These are phyloP conservation scores for Sternotherus odoratus DNA, from an alignment of 2,797 vertebrate genomes.

Conservation along the genomic window DNA sequence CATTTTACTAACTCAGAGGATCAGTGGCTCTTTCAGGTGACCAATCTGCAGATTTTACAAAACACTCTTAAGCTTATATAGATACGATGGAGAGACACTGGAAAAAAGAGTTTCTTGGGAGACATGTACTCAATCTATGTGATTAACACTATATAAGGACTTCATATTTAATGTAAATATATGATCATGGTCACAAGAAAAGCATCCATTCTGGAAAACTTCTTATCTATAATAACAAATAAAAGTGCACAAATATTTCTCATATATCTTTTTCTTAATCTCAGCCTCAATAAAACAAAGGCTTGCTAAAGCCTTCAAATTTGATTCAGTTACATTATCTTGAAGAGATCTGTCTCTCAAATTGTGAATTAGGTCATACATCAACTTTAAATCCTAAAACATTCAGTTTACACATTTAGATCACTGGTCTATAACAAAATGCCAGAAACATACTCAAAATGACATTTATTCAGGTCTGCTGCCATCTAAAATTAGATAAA, in stretches of 20 bases:
- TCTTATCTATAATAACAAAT: neutral
- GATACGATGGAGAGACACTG: neutral
- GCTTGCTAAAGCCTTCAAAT: neutral
- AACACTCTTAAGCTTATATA: neutral
- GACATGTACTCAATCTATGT: neutral
- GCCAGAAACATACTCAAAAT: constrained; percentile 24
- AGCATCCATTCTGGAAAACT: neutral
- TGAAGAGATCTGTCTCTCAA: constrained; percentile 9
- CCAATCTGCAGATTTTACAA: neutral
- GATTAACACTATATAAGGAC: neutral
- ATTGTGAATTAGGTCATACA: neutral
- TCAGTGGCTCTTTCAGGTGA: neutral
- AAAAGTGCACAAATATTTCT: neutral
- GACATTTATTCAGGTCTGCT: constrained; percentile 7
- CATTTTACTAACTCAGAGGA: neutral
- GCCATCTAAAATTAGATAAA: constrained; percentile 29
- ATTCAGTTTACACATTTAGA: neutral
- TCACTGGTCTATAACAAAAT: constrained; percentile 11
- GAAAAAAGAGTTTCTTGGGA: neutral
- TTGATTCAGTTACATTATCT: neutral
- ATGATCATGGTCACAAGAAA: neutral
- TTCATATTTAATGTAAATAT: neutral
- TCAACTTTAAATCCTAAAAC: neutral
- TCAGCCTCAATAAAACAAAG: neutral
- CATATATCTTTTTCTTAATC: neutral